Conservation (phyloP, 2,888 invertebrate species). For the Tachystola acroxantha region DNA sequence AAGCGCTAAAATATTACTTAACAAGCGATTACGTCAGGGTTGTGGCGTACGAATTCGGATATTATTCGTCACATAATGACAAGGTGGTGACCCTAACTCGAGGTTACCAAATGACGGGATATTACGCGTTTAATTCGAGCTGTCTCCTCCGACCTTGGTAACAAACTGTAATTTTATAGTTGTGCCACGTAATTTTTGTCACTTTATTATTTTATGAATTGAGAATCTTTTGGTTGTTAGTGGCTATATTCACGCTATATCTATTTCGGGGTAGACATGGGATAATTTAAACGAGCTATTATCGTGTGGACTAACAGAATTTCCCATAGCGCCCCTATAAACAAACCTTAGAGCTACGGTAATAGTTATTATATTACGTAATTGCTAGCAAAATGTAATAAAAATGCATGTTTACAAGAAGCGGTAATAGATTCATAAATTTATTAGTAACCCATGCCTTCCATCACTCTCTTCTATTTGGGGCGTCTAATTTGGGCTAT, state of each 20-base stretch:
- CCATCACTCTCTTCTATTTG: too few species aligned
- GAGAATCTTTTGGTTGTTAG: not conserved
- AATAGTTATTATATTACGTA: too few species aligned
- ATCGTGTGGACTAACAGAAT: too few species aligned
- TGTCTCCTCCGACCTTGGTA: slow-evolving; percentile 12
- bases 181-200: not conserved
- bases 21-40: slow-evolving; percentile 8
- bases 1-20: slow-evolving; percentile 39
- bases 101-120: slow-evolving; percentile 48
- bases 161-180: slow-evolving; percentile 2
- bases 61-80: slow-evolving; percentile 46
- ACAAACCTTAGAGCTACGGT: too few species aligned
- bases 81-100: slow-evolving; percentile 38
- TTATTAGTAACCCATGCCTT: too few species aligned
- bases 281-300: too few species aligned
- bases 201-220: not conserved
- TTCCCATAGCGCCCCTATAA: too few species aligned
- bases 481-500: too few species aligned
- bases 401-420: too few species aligned
- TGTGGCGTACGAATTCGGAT: slow-evolving; percentile 4
- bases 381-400: too few species aligned
- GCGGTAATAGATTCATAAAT: too few species aligned
- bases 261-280: too few species aligned
- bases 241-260: not conserved
- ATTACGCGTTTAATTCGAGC: slow-evolving; percentile 26